These are phyloP conservation scores for Meliscaeva auricollis DNA, from an alignment of 2,888 invertebrate species.

Conservation along the genomic window DNA sequence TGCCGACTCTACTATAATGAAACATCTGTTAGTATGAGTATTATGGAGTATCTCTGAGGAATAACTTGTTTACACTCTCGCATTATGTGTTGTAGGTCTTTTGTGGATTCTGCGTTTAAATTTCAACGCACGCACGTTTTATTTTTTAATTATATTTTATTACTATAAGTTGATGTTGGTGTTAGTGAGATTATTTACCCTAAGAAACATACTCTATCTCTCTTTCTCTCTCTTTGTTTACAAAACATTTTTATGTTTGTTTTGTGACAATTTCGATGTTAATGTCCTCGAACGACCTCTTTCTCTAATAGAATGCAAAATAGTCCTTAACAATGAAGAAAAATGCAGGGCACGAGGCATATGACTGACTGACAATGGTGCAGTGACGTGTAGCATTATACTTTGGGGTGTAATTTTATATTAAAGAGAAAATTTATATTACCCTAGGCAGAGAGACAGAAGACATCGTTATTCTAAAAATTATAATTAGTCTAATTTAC, in stretches of 20 bases:
- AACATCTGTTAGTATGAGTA: conserved; percentile 6
- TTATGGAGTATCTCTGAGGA: neutral
- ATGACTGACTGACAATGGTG: too few species aligned
- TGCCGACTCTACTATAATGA: conserved; percentile 11
- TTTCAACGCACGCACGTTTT: conserved; percentile 16
- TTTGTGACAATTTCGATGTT: neutral
- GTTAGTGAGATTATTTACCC: conserved; percentile 18
- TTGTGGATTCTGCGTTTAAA: conserved; percentile 19
- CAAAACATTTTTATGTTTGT: neutral
- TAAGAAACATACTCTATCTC: neutral
- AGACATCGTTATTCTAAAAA: neutral
- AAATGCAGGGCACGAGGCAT: neutral
- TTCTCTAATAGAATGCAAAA: neutral
- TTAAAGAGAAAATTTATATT: too few species aligned
- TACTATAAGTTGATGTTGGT: neutral
- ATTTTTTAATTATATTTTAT: neutral
- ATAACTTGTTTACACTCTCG: conserved; percentile 30
- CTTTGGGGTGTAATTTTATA: neutral
- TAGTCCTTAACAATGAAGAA: conserved; percentile 10
- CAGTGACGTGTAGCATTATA: neutral
- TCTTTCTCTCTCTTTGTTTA: conserved; percentile 22
- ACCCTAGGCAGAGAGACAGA: neutral
- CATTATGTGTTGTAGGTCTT: conserved; percentile 22
- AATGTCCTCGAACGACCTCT: conserved; percentile 8
- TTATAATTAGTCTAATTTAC: neutral